A percentile compares a stretch with the other conserved stretches of the same genome.
These are phyloP conservation scores for Theropithecus gelada DNA, from an alignment of 2,113 vertebrate species.

Conservation along the genomic window DNA sequence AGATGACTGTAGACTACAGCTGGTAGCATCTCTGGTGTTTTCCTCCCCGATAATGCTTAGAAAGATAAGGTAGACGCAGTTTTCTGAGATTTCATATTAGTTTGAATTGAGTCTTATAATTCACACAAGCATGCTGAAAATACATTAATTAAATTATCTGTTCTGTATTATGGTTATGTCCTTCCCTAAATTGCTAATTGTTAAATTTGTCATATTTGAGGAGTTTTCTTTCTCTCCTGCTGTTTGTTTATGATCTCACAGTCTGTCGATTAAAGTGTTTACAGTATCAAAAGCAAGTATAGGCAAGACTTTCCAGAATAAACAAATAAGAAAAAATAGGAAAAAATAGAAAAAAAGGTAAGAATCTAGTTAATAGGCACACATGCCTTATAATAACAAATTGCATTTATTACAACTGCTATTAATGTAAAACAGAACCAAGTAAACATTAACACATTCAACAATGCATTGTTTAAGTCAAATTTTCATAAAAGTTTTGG, in stretches of 20 bases:
- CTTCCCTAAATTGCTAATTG: constrained; percentile 24
- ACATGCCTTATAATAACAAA: not conserved
- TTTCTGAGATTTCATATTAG: not conserved
- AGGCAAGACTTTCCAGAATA: not conserved
- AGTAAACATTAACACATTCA: not conserved
- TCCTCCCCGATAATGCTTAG: not conserved
- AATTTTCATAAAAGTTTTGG: not conserved
- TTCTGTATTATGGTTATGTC: constrained; percentile 4
- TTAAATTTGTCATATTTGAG: constrained; percentile 53
- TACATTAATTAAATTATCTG: not conserved
- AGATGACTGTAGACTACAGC: rapidly evolving
- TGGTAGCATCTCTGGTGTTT: not conserved
- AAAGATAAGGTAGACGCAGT: not conserved
- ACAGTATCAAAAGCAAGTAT: constrained; percentile 37
- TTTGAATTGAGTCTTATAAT: constrained; percentile 7
- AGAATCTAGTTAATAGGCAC: not conserved
- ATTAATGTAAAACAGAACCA: not conserved
- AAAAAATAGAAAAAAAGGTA: not conserved
- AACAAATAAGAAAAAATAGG: not conserved
- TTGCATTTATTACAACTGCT: not conserved
- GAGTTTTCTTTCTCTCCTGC: constrained; percentile 39
- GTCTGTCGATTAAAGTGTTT: constrained; percentile 33
- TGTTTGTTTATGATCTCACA: constrained; percentile 67
- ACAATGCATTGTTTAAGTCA: not conserved
- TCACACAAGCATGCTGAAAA: not conserved